Conservation (phyloP, 2,888 invertebrate species). For the Xylophagus ater region DNA sequence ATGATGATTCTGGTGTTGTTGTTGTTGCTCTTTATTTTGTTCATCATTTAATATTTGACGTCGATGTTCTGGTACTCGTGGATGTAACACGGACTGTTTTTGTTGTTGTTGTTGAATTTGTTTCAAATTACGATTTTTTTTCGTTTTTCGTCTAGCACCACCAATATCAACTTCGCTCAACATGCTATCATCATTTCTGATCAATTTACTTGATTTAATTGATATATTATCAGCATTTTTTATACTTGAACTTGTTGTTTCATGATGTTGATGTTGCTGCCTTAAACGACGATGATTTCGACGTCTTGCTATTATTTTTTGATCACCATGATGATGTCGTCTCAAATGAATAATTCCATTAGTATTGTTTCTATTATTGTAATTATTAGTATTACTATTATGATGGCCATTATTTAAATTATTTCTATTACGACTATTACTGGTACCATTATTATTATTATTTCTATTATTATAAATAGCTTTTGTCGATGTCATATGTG, state of each 20-base stretch:
- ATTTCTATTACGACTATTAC: conserved; percentile 21
- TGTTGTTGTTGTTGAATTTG: conserved; percentile 16
- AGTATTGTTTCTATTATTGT: too few species aligned
- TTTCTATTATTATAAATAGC: conserved; percentile 26
- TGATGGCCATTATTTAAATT: conserved; percentile 21
- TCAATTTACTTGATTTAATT: too few species aligned
- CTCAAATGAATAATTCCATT: too few species aligned
- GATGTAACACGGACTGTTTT: conserved; percentile 12
- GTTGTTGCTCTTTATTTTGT: too few species aligned
- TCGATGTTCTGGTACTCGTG: conserved; percentile 13
- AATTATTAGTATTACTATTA: conserved; percentile 20
- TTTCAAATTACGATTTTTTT: conserved; percentile 16
- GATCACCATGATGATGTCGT: conserved; percentile 32
- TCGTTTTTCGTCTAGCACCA: too few species aligned
- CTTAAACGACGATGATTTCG: conserved; percentile 29
- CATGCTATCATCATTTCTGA: too few species aligned
- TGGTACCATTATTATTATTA: conserved; percentile 20
- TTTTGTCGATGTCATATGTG: too few species aligned
- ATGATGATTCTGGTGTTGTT: conserved; percentile 20
- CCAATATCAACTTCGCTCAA: too few species aligned
- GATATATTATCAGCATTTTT: too few species aligned
- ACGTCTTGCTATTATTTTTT: conserved; percentile 29
- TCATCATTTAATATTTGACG: too few species aligned
- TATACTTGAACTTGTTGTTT: too few species aligned
- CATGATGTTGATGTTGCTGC: too few species aligned